Conservation (phyloP, 2,888 invertebrate genomes). For the Cephus spinipes region DNA sequence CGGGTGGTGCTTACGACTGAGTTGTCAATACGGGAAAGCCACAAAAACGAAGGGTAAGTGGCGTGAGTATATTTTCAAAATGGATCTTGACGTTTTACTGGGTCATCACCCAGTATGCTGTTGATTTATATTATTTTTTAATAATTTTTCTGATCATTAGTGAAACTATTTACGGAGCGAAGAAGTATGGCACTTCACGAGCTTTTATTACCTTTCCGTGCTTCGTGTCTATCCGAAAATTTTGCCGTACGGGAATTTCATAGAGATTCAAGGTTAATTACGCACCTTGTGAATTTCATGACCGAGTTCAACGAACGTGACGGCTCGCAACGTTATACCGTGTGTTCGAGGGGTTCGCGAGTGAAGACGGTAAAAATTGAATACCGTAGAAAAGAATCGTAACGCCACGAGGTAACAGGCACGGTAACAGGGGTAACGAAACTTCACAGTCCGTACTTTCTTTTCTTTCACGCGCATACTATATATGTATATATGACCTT, state of each 20-base stretch:
- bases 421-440: neutral
- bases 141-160: too few species aligned
- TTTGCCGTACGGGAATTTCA: neutral
- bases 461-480: neutral
- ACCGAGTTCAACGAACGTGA: neutral
- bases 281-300: neutral
- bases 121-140: too few species aligned
- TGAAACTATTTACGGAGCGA: too few species aligned
- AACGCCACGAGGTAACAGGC: neutral
- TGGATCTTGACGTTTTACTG: too few species aligned
- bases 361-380: neutral
- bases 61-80: too few species aligned
- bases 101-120: too few species aligned
- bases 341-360: neutral
- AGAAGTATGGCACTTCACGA: neutral
- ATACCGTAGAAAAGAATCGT: neutral
- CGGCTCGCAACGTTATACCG: neutral
- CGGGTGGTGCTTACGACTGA: too few species aligned
- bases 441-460: neutral
- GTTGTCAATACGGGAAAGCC: too few species aligned
- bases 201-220: neutral
- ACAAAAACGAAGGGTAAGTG: too few species aligned
- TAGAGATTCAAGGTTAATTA: neutral
- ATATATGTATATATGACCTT: neutral
- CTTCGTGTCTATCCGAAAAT: neutral